Evolutionary conservation across 2,113 vertebrate species (phyloP).

Genomic region (Pterophyllum scalare): DNA sequence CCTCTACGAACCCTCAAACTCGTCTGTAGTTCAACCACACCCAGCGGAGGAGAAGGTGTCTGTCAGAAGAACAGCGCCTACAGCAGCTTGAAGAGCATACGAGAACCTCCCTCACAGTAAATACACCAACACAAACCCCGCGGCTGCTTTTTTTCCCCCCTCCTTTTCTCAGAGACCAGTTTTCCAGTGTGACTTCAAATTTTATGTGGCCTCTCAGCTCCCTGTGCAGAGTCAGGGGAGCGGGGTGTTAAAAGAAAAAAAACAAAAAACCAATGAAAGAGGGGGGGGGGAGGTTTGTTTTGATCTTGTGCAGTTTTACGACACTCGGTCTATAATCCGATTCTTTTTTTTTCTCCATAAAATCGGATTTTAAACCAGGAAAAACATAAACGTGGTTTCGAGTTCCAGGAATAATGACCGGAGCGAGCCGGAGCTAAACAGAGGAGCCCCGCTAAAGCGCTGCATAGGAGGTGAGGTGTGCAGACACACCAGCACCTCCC

Average conservation of each 20-base stretch:
- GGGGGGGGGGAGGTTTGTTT: not conserved
- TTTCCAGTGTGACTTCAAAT: conserved; percentile 70
- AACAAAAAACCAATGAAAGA: not conserved
- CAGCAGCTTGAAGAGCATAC: conserved; percentile 10
- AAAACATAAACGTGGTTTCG: conserved; percentile 23
- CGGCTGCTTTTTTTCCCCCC: conserved; percentile 5
- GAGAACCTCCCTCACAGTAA: conserved; percentile 30
- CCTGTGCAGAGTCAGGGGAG: conserved; percentile 25
- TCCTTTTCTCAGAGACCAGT: not conserved
- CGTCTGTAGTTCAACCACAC: conserved; percentile 13
- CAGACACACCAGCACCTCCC: conserved; percentile 1
- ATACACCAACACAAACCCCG: conserved; percentile 42
- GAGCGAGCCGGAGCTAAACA: conserved; percentile 58
- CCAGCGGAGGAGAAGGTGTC: conserved; percentile 12
- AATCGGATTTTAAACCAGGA: conserved; percentile 23
- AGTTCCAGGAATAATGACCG: conserved; percentile 29
- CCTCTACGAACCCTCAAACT: conserved; percentile 9
- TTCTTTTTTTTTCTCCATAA: not conserved
- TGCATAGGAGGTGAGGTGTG: conserved; percentile 31
- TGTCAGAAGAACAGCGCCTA: conserved; percentile 5
- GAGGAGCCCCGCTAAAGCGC: conserved; percentile 33
- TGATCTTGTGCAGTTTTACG: conserved; percentile 40
- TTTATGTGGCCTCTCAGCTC: conserved; percentile 36
- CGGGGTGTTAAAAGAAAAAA: not conserved
- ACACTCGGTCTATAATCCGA: conserved; percentile 16